phyloP scores from a whole-genome alignment of 30 jellyfish, hydroid and myxozoan species.

The Aurelia aurita complex sp. Pacific region DNA sequence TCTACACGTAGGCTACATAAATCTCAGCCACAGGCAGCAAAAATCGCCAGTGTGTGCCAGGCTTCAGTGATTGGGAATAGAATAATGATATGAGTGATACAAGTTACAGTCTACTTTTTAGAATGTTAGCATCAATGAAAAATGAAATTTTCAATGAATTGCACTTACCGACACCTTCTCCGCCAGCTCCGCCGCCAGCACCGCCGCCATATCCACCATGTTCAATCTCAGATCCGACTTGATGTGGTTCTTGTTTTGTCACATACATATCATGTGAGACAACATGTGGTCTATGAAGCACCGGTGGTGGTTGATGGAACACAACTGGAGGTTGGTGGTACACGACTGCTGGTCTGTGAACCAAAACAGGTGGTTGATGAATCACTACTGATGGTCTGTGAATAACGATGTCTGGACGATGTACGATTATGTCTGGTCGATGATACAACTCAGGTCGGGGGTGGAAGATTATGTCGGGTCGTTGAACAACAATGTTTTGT shows the following conservation, averaged over 20 bases:
- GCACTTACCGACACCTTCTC: conserved; percentile 22
- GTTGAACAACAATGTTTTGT: conserved; percentile 89
- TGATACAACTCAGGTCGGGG: conserved; percentile 99
- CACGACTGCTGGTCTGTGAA: conserved; percentile 97
- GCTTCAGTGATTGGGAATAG: too few relatives aligned
- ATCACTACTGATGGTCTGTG: conserved; percentile 99
- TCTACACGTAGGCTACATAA: too few relatives aligned
- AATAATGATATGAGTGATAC: too few relatives aligned
- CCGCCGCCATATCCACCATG: conserved; percentile 83
- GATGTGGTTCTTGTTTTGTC: conserved; percentile 91
- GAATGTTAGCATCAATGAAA: too few relatives aligned
- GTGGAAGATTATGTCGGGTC: conserved; percentile 98
- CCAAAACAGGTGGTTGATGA: conserved; percentile 98
- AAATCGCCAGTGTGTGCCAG: too few relatives aligned
- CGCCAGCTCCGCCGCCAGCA: conserved; percentile 66
- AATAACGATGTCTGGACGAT: conserved; percentile 97
- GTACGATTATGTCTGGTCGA: conserved; percentile 95
- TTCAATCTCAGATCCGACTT: conserved; percentile 95
- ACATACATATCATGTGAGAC: conserved; percentile 96
- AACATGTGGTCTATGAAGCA: conserved; percentile 94
- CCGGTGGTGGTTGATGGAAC: conserved; percentile 99
- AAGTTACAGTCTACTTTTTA: too few relatives aligned
- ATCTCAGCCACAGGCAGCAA: too few relatives aligned
- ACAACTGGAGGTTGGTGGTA: conserved; percentile 99
- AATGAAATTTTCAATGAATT: background rate